Base-by-base conservation (phyloP, 2,797 vertebrate genomes). In the Odontamblyopus lacepedii region DNA sequence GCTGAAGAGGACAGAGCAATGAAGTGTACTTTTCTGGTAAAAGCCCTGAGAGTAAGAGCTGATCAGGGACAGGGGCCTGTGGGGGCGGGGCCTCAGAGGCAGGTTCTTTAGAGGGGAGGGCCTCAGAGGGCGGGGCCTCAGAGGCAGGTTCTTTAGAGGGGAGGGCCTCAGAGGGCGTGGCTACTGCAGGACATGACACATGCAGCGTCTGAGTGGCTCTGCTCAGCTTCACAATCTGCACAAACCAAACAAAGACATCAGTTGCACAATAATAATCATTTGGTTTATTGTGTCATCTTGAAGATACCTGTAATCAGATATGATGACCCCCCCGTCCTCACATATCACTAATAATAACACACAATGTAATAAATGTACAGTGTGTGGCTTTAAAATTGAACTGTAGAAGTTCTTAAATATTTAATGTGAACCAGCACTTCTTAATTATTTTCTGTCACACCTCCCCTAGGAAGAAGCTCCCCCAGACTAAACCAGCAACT, bases 141-240 rank as follows among this genome's bases (percentile, higher is more conserved):
- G 23, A 23, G 23, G 29, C 16, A 6, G 59, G 27, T 5, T 60
- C 63, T 16, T 92, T 84, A 4, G 79, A 35, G 3, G 83, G 48
- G 3, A 6, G 16, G 44, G 9, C 8, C 30, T 68, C 50, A 79
- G 85, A 91, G 35, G 85, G 93, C 82, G 94, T 94, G 48, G 94
- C 87, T 13, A 50, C 44, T 44, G 93, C 73, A 9, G 95, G 94
- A 74, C 92, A 88, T 19, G 90, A 91, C 65, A 92, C 30, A 12
- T 81, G 79, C 41, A 90, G 88, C 0, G 96, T 97, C 73, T 98
- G 96, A 51, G 96, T 97, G 73, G 94, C 91, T 67, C 94, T 95
- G 78, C 94, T 97, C 59, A 96, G 93, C 85, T 96, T 98, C 26
- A 95, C 95, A 61, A 95, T 93, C 87, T 96, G 94, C 70, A 57